Percentiles rank a stretch among this genome's conserved stretches.
Conservation (phyloP, 2,888 invertebrate species). For the Drosophila lutescens region DNA sequence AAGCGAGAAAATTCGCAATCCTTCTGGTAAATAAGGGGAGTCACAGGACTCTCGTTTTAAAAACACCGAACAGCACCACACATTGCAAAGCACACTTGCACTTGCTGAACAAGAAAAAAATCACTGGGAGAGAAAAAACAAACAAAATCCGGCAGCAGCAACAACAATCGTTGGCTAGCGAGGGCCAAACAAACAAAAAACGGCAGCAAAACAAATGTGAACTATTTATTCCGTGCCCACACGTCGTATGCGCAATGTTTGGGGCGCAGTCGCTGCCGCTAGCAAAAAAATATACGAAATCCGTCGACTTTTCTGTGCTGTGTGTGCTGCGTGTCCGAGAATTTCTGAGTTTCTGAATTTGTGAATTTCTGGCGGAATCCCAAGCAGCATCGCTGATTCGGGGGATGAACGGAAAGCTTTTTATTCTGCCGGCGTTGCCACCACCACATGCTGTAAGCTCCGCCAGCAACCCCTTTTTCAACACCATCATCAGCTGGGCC, state of each 20-base stretch:
- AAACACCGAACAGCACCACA: not conserved
- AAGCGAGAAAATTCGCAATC: conserved; percentile 5
- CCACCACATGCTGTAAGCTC: conserved; percentile 2
- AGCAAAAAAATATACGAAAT: not conserved
- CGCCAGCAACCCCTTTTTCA: conserved; percentile 5
- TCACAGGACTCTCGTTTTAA: conserved; percentile 3
- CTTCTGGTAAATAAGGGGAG: not conserved
- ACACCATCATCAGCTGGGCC: conserved; percentile 1
- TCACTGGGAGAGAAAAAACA: conserved; percentile 1
- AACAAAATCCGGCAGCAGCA: conserved; percentile 14
- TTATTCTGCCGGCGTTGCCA: conserved; percentile 11
- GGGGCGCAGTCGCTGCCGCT: conserved; percentile 34
- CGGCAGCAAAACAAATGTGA: conserved; percentile 32
- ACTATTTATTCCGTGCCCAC: conserved; percentile 43
- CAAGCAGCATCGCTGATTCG: conserved; percentile 14
- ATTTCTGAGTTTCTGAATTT: not conserved
- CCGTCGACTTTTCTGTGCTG: conserved; percentile 7
- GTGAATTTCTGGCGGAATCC: not conserved
- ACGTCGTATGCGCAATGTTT: conserved; percentile 38
- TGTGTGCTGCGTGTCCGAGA: conserved; percentile 34
- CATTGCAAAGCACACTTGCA: not conserved
- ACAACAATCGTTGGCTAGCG: conserved; percentile 1
- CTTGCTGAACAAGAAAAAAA: not conserved
- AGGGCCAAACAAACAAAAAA: conserved; percentile 14
- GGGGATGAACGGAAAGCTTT: conserved; percentile 35